Percentiles rank a stretch among this genome's conserved stretches.
Conservation (phyloP, 2,797 vertebrate genomes). For the Vipera latastei region DNA sequence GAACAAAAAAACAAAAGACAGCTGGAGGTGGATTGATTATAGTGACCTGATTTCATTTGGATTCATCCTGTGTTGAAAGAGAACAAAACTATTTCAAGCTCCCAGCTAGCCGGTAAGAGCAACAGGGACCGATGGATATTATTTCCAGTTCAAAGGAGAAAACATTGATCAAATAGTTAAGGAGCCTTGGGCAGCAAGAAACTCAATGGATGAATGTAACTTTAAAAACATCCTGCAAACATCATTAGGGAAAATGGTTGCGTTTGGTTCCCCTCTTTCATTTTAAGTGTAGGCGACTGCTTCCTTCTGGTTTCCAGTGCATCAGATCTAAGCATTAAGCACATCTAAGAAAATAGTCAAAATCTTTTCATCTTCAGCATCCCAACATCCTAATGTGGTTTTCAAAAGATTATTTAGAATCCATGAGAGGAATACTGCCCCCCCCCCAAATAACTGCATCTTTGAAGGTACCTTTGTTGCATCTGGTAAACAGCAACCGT, state of each 20-base stretch:
- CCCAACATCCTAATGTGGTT: not conserved
- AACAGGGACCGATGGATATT: accelerated
- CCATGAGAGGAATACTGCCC: not conserved
- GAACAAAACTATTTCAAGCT: slow-evolving; percentile 4
- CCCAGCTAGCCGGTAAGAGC: not conserved
- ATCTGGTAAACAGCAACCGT: not conserved
- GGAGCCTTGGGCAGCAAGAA: not conserved
- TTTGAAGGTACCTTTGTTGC: not conserved
- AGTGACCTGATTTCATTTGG: slow-evolving; percentile 33
- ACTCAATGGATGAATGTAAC: not conserved
- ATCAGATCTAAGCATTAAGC: not conserved
- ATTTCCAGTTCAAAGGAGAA: not conserved
- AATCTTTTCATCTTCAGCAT: not conserved
- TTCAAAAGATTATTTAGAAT: not conserved
- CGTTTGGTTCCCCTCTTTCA: not conserved
- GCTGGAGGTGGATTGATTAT: slow-evolving; percentile 25
- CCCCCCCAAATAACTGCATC: not conserved
- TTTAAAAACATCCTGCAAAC: not conserved
- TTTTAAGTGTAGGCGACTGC: not conserved
- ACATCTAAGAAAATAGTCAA: not conserved
- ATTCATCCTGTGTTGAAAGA: slow-evolving; percentile 26
- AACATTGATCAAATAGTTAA: not conserved
- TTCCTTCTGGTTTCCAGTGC: not conserved
- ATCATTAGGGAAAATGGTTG: not conserved
- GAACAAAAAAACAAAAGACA: not conserved